Base-by-base conservation (phyloP, 2,113 vertebrate genomes). In the Alaudala cheleensis region DNA sequence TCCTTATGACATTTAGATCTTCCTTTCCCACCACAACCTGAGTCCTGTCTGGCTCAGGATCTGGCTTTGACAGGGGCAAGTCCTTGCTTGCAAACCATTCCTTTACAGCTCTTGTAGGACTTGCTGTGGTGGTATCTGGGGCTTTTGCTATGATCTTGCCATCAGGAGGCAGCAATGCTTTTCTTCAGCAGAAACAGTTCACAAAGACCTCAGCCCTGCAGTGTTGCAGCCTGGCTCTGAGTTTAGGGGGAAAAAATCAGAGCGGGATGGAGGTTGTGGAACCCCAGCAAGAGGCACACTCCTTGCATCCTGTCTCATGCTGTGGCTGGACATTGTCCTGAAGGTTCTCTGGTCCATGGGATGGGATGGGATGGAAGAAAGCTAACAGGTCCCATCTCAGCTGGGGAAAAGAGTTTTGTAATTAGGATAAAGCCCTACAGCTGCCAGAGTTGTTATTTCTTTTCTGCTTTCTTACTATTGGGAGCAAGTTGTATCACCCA, bases 391-490 rank as follows among this genome's bases (percentile, higher is more conserved):
- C 17, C 74, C 50, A 34, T 92, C 67, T 88, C 76, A 88, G 71
- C 82, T 92, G 82, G 85, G 31, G 47, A 78, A 57, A 85, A 86
- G 53, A 76, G n/a, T 58, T 88, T 51, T 81, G 12, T 60, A 77
- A 93, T 88, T 62, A 86, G 64, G 47, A 66, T 86, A 73, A 88
- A 88, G 56, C 33, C 50, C 34, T 88, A 42, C 79, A 92, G 56
- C 76, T 88, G 82, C 23, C 66, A 92, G 79, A 33, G 81, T 54
- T 79, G 33, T 70, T 76, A 72, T 90, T 90, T 87, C 65, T 85
- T 50, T 85, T 61, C 39, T 87, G 20, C 53, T 94, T 90, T 62
- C 47, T 58, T 92, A 40, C 40, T 66, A 2, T 1, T 4, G 19
- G 37, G 61, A 73, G 16, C 0, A 14, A 82, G 26, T 50, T 50